Conservation (phyloP, 37 sponge, comb jelly and placozoan genomes). For the Crambe crambe region DNA sequence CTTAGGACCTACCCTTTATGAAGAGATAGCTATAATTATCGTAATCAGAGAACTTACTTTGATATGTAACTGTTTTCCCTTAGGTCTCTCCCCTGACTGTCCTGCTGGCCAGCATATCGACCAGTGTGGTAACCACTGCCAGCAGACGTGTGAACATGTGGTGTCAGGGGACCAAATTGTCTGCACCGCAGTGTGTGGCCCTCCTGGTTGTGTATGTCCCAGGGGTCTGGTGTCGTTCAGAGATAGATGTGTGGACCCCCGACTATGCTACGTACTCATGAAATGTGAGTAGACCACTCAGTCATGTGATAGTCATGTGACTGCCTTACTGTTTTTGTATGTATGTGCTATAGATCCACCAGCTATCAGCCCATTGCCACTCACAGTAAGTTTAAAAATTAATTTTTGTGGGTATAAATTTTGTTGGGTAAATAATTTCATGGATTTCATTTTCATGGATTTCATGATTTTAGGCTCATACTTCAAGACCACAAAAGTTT, state of each 20-base stretch:
- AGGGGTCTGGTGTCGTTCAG: neutral
- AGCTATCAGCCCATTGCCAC: neutral
- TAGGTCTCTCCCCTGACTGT: neutral
- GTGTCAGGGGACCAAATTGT: neutral
- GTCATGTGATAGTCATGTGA: no score
- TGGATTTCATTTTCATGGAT: no score
- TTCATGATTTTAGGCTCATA: no score
- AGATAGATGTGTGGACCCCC: neutral
- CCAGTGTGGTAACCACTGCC: neutral
- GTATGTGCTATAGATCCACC: neutral
- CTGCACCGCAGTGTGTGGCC: neutral
- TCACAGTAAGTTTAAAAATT: neutral
- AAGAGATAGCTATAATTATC: no score
- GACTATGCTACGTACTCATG: neutral
- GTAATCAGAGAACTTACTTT: no score
- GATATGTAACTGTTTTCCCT: neutral
- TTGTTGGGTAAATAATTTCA: no score
- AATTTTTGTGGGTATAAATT: no score
- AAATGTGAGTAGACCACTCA: neutral
- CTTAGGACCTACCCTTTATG: no score
- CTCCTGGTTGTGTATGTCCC: neutral
- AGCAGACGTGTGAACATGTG: neutral
- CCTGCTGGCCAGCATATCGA: neutral
- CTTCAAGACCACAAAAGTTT: no score
- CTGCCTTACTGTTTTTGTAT: neutral